Percentiles rank a stretch among this genome's conserved stretches.
Conservation (phyloP, 2,113 vertebrate genomes). For the Podilymbus podiceps region DNA sequence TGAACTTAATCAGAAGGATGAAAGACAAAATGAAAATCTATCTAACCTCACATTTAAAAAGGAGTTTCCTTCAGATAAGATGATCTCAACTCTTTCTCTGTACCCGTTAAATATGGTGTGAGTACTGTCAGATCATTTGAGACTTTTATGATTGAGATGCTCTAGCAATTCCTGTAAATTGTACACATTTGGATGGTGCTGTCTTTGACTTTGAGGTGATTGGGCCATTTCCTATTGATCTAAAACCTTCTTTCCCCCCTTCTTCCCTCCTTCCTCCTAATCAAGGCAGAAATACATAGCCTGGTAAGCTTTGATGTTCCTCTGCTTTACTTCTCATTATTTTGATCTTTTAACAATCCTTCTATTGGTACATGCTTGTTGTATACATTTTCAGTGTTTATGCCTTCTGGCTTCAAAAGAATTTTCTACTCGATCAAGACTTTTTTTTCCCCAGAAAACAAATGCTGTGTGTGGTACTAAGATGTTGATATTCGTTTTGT, state of each 20-base stretch:
- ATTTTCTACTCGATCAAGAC: neutral
- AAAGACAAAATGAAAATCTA: slow-evolving; percentile 53
- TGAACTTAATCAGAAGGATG: slow-evolving; percentile 55
- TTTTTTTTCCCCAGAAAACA: neutral
- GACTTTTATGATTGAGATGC: slow-evolving; percentile 46
- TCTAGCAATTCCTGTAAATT: slow-evolving; percentile 34
- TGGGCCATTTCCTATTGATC: slow-evolving; percentile 39
- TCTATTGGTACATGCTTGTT: slow-evolving; percentile 6
- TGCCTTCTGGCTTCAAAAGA: slow-evolving; percentile 41
- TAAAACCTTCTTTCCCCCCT: neutral
- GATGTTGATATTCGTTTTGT: neutral
- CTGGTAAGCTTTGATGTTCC: slow-evolving; percentile 60
- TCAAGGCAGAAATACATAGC: slow-evolving; percentile 48
- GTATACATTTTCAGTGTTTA: neutral
- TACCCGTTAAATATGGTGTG: slow-evolving; percentile 49
- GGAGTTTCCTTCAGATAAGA: slow-evolving; percentile 57
- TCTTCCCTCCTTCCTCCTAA: slow-evolving; percentile 19
- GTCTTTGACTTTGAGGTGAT: slow-evolving; percentile 46
- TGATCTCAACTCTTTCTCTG: neutral
- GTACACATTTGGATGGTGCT: slow-evolving; percentile 33
- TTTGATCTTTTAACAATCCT: slow-evolving; percentile 57
- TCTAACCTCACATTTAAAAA: slow-evolving; percentile 49
- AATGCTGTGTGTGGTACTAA: neutral
- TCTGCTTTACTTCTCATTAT: slow-evolving; percentile 48
- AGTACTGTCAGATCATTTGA: slow-evolving; percentile 24